Percentiles rank a stretch among this genome's conserved stretches.
Evolutionary conservation across 1,140 invertebrate species (phyloP).

Genomic region (Lepeophtheirus salmonis): DNA sequence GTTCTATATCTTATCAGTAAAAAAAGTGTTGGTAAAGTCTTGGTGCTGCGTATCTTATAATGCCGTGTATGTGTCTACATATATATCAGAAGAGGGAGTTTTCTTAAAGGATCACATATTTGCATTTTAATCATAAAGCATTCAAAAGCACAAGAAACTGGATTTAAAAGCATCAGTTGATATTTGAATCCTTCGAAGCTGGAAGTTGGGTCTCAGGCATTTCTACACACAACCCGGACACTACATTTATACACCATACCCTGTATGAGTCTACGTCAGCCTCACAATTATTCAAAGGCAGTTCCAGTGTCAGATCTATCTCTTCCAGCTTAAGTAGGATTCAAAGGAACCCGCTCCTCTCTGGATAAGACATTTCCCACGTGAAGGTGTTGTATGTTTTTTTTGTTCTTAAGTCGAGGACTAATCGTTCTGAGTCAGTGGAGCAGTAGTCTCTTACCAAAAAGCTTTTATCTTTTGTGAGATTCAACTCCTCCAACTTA

Average conservation of each 20-base stretch:
- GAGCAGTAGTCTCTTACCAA: neutral
- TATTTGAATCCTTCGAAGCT: neutral
- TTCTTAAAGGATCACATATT: neutral
- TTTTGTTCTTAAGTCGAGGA: no score
- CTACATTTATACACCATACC: no score
- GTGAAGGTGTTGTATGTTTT: no score
- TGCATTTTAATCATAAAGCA: neutral
- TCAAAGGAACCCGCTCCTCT: neutral
- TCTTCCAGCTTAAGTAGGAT: neutral
- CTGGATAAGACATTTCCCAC: no score
- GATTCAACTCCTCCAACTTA: neutral
- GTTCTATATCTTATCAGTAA: no score
- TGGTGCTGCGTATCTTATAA: no score
- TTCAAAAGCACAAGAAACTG: neutral
- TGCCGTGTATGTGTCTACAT: no score
- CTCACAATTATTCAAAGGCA: no score
- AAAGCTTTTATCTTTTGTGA: neutral
- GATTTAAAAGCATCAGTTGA: neutral
- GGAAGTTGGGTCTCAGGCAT: neutral
- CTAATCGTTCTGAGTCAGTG: neutral
- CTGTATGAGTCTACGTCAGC: no score
- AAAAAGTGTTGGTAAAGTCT: no score
- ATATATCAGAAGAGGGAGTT: no score
- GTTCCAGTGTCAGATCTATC: neutral
- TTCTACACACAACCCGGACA: no score